Evolutionary conservation across 2,797 vertebrate species (phyloP).

Genomic region (Cetoscarus ocellatus): DNA sequence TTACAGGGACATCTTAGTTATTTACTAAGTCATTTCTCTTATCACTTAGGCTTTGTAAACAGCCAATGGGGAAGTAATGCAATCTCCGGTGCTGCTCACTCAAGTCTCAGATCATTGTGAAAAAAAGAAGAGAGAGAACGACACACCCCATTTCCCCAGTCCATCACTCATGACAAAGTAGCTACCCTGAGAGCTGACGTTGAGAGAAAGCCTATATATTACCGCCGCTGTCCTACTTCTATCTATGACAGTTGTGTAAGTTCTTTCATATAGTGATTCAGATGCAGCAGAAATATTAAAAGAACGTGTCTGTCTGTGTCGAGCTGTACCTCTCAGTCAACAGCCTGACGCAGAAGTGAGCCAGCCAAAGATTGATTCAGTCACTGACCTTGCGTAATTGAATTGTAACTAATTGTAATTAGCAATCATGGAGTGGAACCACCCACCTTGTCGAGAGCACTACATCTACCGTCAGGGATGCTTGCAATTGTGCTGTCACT

Average conservation of each 20-base stretch:
- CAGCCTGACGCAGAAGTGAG: constrained; percentile 38
- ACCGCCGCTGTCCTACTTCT: constrained; percentile 15
- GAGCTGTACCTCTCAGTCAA: constrained; percentile 39
- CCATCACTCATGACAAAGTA: constrained; percentile 62
- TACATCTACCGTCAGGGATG: constrained; percentile 34
- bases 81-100: constrained; percentile 75
- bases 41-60: constrained; percentile 83
- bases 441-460: constrained; percentile 72
- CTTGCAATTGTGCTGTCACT: constrained; percentile 54
- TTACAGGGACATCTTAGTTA: constrained; percentile 75
- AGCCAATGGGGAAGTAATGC: constrained; percentile 79
- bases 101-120: constrained; percentile 59
- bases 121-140: constrained; percentile 11
- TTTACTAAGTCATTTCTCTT: constrained; percentile 83
- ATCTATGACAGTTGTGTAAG: constrained; percentile 34
- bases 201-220: constrained; percentile 33
- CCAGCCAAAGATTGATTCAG: constrained; percentile 74
- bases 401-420: constrained; percentile 81
- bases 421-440: constrained; percentile 72
- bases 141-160: constrained; percentile 27
- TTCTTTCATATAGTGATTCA: constrained; percentile 24
- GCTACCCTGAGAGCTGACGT: constrained; percentile 33
- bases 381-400: constrained; percentile 80
- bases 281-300: constrained; percentile 26
- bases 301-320: constrained; percentile 27